Evolutionary conservation across 1,140 invertebrate genomes (phyloP).

Genomic region (Dolichoris vasculosae): DNA sequence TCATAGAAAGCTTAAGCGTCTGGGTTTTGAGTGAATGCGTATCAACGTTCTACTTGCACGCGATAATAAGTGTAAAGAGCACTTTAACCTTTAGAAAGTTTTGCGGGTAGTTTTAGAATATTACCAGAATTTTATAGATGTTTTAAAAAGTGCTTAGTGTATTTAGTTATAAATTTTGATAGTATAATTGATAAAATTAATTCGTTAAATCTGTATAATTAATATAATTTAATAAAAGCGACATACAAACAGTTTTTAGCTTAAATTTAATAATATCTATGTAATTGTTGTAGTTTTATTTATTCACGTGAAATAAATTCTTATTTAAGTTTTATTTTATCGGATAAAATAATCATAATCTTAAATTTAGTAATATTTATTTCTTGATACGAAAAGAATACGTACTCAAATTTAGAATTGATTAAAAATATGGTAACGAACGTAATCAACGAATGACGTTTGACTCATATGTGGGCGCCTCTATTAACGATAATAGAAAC

Average conservation of each 20-base stretch:
- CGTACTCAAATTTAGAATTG: background rate
- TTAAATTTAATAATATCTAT: no score
- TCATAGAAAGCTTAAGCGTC: slow-evolving; percentile 1
- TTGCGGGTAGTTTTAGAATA: background rate
- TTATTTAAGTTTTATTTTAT: no score
- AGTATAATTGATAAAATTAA: background rate
- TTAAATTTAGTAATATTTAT: background rate
- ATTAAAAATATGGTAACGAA: slow-evolving; percentile 17
- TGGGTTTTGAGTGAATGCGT: background rate
- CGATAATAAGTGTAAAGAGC: background rate
- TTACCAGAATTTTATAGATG: background rate
- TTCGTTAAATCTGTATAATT: background rate
- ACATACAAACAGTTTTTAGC: no score
- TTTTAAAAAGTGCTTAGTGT: background rate
- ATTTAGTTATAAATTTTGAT: background rate
- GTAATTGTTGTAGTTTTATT: no score
- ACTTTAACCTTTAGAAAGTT: slow-evolving; percentile 18
- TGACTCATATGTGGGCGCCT: slow-evolving; percentile 30
- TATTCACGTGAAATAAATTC: no score
- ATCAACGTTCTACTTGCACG: slow-evolving; percentile 1
- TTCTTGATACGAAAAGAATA: background rate
- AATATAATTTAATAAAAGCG: background rate
- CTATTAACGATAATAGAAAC: slow-evolving; percentile 26
- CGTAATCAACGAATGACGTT: background rate
- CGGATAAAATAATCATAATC: background rate